A percentile compares a stretch with the other conserved stretches of the same genome.
Evolutionary conservation across 2,113 vertebrate species (phyloP).

Genomic region (Mesitornis unicolor): DNA sequence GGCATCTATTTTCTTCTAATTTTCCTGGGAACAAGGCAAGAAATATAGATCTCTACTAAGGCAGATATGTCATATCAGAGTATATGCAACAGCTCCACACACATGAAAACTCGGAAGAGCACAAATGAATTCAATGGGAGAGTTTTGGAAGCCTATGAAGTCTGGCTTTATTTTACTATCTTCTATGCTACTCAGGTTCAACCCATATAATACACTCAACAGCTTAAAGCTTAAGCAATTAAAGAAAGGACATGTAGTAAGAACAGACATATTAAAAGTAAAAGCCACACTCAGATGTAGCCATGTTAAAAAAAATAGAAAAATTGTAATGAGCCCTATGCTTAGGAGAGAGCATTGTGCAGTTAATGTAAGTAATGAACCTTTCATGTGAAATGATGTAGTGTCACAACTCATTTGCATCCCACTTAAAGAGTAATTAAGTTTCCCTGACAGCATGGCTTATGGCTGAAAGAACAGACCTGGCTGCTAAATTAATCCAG

Average conservation of each 20-base stretch:
- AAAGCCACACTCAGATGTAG: slow-evolving; percentile 48
- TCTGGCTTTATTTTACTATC: neutral
- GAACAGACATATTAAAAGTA: slow-evolving; percentile 59
- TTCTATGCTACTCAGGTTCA: slow-evolving; percentile 30
- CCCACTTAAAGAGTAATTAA: slow-evolving; percentile 85
- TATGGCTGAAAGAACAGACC: slow-evolving; percentile 80
- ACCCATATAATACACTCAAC: slow-evolving; percentile 54
- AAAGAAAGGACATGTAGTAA: neutral
- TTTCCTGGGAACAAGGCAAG: neutral
- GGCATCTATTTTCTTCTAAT: neutral
- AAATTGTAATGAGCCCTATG: slow-evolving; percentile 63
- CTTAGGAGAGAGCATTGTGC: slow-evolving; percentile 66
- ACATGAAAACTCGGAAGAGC: neutral
- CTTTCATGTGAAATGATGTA: slow-evolving; percentile 83
- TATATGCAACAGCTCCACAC: neutral
- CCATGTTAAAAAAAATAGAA: slow-evolving; percentile 36
- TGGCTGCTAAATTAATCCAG: slow-evolving; percentile 80
- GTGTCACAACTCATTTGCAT: slow-evolving; percentile 86
- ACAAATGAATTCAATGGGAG: neutral
- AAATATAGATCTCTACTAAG: neutral
- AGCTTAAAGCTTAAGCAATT: slow-evolving; percentile 52
- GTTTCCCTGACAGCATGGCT: slow-evolving; percentile 80
- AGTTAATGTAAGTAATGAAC: slow-evolving; percentile 82
- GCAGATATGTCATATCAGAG: neutral
- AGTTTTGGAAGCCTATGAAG: neutral